Conservation (phyloP, 2,797 vertebrate species). For the Thunnus albacares region DNA sequence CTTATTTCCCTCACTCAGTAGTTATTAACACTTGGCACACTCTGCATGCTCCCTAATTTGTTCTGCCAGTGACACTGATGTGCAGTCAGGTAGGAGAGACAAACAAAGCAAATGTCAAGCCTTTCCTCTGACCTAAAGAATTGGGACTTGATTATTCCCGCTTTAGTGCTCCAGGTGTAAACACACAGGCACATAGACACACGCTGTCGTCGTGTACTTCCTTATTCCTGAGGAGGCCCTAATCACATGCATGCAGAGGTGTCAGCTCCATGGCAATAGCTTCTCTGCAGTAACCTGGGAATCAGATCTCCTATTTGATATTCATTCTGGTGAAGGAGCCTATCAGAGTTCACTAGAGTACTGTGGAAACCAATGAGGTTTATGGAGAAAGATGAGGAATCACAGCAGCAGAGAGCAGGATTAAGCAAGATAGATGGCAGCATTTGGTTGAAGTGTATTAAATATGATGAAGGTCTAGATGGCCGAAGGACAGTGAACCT, state of each 20-base stretch:
- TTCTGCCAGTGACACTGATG: slow-evolving; percentile 59
- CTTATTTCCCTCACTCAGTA: slow-evolving; percentile 21
- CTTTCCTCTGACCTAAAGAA: slow-evolving; percentile 60
- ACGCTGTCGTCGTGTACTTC: slow-evolving; percentile 5
- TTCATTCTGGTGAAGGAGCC: slow-evolving; percentile 47
- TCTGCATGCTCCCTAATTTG: slow-evolving; percentile 58
- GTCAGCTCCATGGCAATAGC: slow-evolving; percentile 35
- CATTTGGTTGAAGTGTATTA: slow-evolving; percentile 58
- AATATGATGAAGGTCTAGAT: slow-evolving; percentile 38
- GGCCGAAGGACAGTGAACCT: slow-evolving; percentile 32
- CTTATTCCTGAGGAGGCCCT: slow-evolving; percentile 17
- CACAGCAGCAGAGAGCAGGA: slow-evolving; percentile 40
- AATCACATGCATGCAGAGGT: slow-evolving; percentile 27
- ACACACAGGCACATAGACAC: slow-evolving; percentile 10
- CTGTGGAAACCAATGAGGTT: slow-evolving; percentile 44
- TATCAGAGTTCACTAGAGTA: slow-evolving; percentile 45
- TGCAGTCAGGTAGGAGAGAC: slow-evolving; percentile 64
- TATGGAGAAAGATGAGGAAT: slow-evolving; percentile 59
- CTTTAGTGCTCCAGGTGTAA: slow-evolving; percentile 19
- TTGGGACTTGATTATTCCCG: slow-evolving; percentile 50
- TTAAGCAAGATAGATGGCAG: slow-evolving; percentile 65
- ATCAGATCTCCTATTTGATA: slow-evolving; percentile 55
- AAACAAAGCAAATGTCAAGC: slow-evolving; percentile 70
- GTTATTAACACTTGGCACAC: slow-evolving; percentile 50
- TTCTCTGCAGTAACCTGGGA: slow-evolving; percentile 42